Evolutionary conservation across 2,113 vertebrate genomes (phyloP).

Genomic region (Mesitornis unicolor): DNA sequence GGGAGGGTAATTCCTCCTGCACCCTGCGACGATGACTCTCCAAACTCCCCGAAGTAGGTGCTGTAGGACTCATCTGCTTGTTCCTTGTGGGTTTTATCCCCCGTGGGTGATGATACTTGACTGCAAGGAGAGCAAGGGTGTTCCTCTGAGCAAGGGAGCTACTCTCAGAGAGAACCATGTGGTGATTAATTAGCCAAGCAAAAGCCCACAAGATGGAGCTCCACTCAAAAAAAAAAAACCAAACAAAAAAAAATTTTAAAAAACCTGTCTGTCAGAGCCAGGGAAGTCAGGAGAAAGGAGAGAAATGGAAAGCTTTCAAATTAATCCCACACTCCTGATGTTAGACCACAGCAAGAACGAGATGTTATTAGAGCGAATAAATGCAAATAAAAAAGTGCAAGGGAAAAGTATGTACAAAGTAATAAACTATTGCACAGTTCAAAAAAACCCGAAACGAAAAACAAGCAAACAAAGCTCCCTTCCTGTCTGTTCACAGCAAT

Average conservation of each 20-base stretch:
- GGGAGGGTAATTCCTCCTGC: not conserved
- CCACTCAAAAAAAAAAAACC: not conserved
- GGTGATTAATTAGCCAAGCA: not conserved
- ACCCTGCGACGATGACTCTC: not conserved
- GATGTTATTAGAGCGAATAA: not conserved
- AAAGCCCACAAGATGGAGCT: slow-evolving; percentile 25
- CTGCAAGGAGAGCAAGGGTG: not conserved
- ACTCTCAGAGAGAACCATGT: not conserved
- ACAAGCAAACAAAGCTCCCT: not conserved
- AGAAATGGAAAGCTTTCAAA: not conserved
- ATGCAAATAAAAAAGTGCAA: not conserved
- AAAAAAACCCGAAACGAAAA: not conserved
- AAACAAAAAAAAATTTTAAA: not conserved
- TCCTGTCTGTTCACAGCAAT: not conserved
- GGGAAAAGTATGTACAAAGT: not conserved
- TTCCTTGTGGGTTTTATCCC: not conserved
- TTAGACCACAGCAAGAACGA: not conserved
- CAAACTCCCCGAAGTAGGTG: not conserved
- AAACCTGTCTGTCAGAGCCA: not conserved
- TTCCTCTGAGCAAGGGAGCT: not conserved
- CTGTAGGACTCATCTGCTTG: not conserved
- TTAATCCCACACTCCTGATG: not conserved
- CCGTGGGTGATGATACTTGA: too few species aligned
- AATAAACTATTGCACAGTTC: not conserved
- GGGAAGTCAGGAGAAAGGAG: not conserved